A percentile compares a stretch with the other conserved stretches of the same genome.
Evolutionary conservation across 2,113 vertebrate species (phyloP).

Genomic region (Panurus biarmicus): DNA sequence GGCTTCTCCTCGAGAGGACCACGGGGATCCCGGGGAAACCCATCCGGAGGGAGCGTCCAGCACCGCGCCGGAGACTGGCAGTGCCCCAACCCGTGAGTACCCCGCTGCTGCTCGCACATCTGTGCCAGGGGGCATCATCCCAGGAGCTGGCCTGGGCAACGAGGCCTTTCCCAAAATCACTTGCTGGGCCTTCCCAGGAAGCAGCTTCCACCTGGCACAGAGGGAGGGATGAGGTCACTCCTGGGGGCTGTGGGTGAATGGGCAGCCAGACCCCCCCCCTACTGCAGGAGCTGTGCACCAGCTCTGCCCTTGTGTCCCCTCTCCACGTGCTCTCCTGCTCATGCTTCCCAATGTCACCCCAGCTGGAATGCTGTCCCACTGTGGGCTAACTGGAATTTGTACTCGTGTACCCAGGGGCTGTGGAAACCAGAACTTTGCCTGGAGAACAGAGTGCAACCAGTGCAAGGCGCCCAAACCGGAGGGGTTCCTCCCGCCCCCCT

Average conservation of each 20-base stretch:
- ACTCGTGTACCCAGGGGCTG: constrained; percentile 81
- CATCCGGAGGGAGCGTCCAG: constrained; percentile 87
- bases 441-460: constrained; percentile 98
- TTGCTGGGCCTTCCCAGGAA: not conserved
- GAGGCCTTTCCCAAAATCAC: not conserved
- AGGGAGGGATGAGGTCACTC: not conserved
- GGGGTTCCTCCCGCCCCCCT: constrained; percentile 87
- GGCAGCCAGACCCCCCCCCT: not conserved
- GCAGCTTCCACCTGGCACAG: not conserved
- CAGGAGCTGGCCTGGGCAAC: rapidly evolving
- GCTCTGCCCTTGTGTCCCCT: not conserved
- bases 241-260: not conserved
- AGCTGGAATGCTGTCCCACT: not conserved
- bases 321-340: not conserved
- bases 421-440: constrained; percentile 97
- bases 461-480: constrained; percentile 97
- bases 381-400: not conserved
- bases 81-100: constrained; percentile 92
- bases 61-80: constrained; percentile 97
- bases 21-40: constrained; percentile 83
- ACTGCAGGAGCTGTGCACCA: rapidly evolving
- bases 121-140: not conserved
- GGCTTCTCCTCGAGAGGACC: constrained; percentile 88
- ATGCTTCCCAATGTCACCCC: not conserved
- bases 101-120: rapidly evolving